These are phyloP conservation scores for Heliconius sara DNA, from an alignment of 2,888 invertebrate species.

Conservation along the genomic window DNA sequence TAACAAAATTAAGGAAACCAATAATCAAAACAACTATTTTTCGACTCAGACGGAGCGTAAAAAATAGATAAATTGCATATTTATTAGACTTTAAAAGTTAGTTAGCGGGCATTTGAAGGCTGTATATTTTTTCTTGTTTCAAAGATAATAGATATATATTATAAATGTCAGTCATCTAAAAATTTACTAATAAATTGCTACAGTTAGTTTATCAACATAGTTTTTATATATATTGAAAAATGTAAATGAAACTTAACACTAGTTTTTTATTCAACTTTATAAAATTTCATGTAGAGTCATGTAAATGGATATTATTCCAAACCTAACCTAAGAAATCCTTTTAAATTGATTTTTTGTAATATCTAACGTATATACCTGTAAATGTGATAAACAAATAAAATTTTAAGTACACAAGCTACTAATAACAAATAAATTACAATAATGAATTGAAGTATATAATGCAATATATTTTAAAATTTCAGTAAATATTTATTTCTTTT, in stretches of 20 bases:
- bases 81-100: slow-evolving; percentile 12
- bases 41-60: slow-evolving; percentile 1
- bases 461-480: too few relatives aligned
- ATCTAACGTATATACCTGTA: too few relatives aligned
- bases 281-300: background rate
- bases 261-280: background rate
- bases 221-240: background rate
- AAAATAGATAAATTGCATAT: slow-evolving; percentile 14
- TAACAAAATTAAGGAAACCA: slow-evolving; percentile 11
- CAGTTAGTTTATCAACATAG: background rate
- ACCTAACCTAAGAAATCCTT: background rate
- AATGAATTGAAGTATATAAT: too few relatives aligned
- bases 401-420: too few relatives aligned
- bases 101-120: slow-evolving; percentile 19
- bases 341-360: too few relatives aligned
- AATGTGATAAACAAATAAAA: too few relatives aligned
- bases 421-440: too few relatives aligned
- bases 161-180: background rate
- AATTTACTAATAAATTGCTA: background rate
- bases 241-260: background rate
- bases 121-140: slow-evolving; percentile 9
- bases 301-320: background rate
- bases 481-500: slow-evolving; percentile 1
- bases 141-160: background rate
- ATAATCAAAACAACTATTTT: slow-evolving; percentile 9